phyloP scores from a whole-genome alignment of 2,113 vertebrate species.

The Anguilla rostrata region DNA sequence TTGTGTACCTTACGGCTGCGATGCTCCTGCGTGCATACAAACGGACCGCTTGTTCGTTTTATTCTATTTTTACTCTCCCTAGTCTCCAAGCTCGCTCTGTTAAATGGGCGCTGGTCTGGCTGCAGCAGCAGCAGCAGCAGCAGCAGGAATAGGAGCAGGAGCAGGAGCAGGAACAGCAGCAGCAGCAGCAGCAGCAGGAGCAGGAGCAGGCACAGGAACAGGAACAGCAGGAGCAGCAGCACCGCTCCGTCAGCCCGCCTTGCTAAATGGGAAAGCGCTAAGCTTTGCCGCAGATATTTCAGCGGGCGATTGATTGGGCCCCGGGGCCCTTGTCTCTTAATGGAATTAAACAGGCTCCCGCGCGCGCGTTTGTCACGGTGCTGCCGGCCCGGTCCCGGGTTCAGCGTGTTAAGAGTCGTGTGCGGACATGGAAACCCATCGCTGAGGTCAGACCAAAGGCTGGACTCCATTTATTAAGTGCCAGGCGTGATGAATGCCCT shows the following conservation, averaged over 20 bases:
- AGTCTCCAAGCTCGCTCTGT: not conserved
- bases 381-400: not conserved
- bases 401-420: not conserved
- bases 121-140: not conserved
- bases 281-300: not conserved
- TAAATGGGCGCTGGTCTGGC: not conserved
- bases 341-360: not conserved
- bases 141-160: not conserved
- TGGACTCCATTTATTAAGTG: not conserved
- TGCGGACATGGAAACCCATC: not conserved
- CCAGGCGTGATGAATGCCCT: not conserved
- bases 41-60: not conserved
- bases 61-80: not conserved
- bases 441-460: not conserved
- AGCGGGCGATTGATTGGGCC: not conserved
- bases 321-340: not conserved
- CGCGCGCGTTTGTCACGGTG: not conserved
- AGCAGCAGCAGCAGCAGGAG: no score
- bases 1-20: not conserved
- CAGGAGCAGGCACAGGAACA: not conserved
- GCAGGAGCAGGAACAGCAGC: not conserved
- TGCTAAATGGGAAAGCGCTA: not conserved
- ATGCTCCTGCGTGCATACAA: not conserved
- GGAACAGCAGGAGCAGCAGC: not conserved
- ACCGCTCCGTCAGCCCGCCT: not conserved